Conservation (phyloP, 2,113 vertebrate species). For the Leptobrachium leishanense region DNA sequence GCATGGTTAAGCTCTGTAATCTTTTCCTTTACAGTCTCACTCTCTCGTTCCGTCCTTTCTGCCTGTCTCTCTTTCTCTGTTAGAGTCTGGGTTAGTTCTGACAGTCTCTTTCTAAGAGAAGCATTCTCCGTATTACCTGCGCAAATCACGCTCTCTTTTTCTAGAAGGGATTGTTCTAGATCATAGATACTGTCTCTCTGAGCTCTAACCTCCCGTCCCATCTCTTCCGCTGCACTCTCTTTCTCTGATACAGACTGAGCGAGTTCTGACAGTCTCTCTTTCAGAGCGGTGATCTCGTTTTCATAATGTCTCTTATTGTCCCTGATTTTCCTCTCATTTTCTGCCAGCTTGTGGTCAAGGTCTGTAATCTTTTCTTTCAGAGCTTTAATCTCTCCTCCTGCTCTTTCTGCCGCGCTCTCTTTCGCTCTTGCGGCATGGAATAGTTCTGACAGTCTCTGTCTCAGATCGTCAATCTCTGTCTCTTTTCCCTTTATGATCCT, state of each 20-base stretch:
- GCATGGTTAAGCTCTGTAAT: neutral
- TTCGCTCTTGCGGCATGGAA: constrained; percentile 3
- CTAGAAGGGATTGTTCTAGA: neutral
- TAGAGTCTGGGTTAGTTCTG: neutral
- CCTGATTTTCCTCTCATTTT: neutral
- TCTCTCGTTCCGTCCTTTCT: neutral
- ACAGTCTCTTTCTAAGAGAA: constrained; percentile 21
- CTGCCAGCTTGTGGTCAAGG: neutral
- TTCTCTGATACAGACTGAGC: neutral
- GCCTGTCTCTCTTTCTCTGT: constrained; percentile 26
- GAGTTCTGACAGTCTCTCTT: constrained; percentile 8
- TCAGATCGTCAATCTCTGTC: constrained; percentile 7
- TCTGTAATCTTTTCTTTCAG: constrained; percentile 28
- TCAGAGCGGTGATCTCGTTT: too few relatives aligned
- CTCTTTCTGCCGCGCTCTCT: neutral
- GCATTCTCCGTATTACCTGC: neutral
- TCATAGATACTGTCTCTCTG: neutral
- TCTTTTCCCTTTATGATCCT: neutral
- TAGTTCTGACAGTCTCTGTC: constrained; percentile 2
- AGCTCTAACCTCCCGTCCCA: neutral
- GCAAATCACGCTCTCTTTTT: too few relatives aligned
- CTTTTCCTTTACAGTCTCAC: neutral
- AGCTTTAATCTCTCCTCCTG: constrained; percentile 50
- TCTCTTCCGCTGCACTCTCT: neutral
- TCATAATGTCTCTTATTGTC: neutral